Percentiles rank a stretch among this genome's conserved stretches.
phyloP scores from a whole-genome alignment of 1,140 invertebrate genomes.

The Trichonephila clavata region DNA sequence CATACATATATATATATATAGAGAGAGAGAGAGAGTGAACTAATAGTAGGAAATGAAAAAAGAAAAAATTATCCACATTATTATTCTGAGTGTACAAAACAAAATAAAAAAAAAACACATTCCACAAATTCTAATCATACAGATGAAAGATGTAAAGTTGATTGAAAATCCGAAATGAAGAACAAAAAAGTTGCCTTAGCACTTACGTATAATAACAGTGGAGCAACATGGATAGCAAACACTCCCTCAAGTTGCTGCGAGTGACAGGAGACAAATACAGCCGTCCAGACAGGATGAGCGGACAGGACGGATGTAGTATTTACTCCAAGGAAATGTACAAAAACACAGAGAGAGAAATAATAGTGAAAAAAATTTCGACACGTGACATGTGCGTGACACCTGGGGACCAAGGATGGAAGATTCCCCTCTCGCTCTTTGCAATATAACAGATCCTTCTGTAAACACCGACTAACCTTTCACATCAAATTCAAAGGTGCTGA shows the following conservation, averaged over 20 bases:
- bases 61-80: too few species aligned
- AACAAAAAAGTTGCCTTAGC: not conserved
- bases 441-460: too few species aligned
- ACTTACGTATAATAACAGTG: conserved; percentile 1
- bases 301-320: conserved; percentile 21
- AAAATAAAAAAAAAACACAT: too few species aligned
- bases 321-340: not conserved
- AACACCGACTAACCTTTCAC: too few species aligned
- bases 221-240: not conserved
- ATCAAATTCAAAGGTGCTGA: too few species aligned
- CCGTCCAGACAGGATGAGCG: not conserved
- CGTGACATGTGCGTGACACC: conserved; percentile 56
- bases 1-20: too few species aligned
- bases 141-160: not conserved
- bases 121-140: too few species aligned
- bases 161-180: not conserved
- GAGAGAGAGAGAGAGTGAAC: too few species aligned
- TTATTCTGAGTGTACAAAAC: too few species aligned
- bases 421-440: not conserved
- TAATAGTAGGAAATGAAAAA: too few species aligned
- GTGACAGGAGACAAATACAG: not conserved
- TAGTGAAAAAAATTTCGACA: not conserved
- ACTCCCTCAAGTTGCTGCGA: not conserved
- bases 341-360: not conserved
- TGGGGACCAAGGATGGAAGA: not conserved